Evolutionary conservation across 2,113 vertebrate species (phyloP).

Genomic region (Melanerpes aurifrons): DNA sequence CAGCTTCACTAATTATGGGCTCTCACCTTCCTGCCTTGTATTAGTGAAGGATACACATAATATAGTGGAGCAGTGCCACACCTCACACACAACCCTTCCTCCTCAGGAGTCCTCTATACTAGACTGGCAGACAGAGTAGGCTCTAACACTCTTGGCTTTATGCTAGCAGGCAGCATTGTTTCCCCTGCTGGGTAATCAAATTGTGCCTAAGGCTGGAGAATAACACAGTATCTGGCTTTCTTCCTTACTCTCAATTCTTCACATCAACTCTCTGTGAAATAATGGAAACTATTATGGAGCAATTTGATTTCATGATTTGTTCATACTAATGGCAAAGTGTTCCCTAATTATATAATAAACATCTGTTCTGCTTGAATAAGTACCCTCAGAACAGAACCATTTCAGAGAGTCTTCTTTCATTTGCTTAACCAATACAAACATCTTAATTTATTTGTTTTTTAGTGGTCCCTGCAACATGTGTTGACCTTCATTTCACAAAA

Average conservation of each 20-base stretch:
- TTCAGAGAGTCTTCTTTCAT: constrained; percentile 7
- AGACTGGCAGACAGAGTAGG: not conserved
- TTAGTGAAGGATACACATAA: not conserved
- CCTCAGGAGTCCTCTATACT: not conserved
- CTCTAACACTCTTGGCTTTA: not conserved
- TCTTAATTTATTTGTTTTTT: not conserved
- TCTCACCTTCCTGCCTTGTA: not conserved
- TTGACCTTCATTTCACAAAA: constrained; percentile 52
- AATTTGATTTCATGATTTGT: constrained; percentile 50
- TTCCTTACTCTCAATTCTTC: constrained; percentile 11
- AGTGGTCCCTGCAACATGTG: not conserved
- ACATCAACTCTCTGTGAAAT: constrained; percentile 35
- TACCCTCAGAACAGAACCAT: constrained; percentile 24
- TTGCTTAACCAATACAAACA: constrained; percentile 34
- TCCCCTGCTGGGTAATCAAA: not conserved
- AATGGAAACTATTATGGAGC: constrained; percentile 26
- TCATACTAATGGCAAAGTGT: not conserved
- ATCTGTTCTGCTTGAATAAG: constrained; percentile 65
- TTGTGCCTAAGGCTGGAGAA: not conserved
- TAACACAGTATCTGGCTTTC: not conserved
- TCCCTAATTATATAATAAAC: constrained; percentile 62
- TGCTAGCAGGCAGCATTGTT: not conserved
- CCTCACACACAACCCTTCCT: not conserved
- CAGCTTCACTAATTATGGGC: not conserved
- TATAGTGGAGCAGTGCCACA: not conserved